Evolutionary conservation across 2,113 vertebrate species (phyloP).

Genomic region (Sula dactylatra): DNA sequence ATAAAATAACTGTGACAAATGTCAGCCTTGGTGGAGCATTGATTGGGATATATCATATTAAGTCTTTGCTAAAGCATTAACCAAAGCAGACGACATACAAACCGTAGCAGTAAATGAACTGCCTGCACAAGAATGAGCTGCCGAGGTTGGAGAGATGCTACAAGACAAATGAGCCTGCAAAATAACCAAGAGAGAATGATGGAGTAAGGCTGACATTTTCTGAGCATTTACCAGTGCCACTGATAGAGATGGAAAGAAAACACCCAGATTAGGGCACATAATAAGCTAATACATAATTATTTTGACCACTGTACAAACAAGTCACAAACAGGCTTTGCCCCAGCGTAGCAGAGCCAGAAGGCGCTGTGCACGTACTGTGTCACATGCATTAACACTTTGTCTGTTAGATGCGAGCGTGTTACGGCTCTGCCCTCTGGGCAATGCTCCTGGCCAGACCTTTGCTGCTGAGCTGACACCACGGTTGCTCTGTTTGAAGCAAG

Average conservation of each 20-base stretch:
- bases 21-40: neutral
- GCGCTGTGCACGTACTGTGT: rapidly evolving
- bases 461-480: neutral
- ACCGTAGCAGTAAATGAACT: neutral
- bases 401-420: neutral
- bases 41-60: neutral
- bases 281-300: neutral
- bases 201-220: neutral
- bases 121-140: neutral
- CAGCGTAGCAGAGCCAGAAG: neutral
- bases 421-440: neutral
- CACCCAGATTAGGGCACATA: rapidly evolving
- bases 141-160: rapidly evolving
- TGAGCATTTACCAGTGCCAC: neutral
- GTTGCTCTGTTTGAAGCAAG: neutral
- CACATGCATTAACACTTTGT: neutral
- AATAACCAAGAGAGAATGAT: neutral
- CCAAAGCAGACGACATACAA: neutral
- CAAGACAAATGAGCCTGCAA: neutral
- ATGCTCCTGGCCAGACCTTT: neutral
- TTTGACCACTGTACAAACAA: neutral
- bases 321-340: neutral
- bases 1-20: neutral
- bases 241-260: neutral
- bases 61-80: rapidly evolving